Evolutionary conservation across 2,888 invertebrate genomes (phyloP).

Genomic region (Meiosimyza platycephala): DNA sequence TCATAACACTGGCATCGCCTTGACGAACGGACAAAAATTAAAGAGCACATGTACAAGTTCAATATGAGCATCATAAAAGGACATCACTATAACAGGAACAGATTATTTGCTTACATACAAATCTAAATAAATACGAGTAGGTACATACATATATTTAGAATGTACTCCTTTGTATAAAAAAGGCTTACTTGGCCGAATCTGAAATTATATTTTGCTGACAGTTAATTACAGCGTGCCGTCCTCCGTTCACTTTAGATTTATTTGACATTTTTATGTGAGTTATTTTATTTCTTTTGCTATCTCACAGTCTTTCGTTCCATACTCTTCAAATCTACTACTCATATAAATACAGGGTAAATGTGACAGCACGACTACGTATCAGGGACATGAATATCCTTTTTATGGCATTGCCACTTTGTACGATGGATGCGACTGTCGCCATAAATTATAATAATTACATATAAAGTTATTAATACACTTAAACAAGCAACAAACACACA

Average conservation of each 20-base stretch:
- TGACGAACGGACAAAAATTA: no score
- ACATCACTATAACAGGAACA: no score
- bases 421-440: constrained; percentile 45
- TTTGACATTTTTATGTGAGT: constrained; percentile 31
- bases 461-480: constrained; percentile 45
- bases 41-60: no score
- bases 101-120: no score
- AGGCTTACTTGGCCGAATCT: background rate
- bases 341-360: constrained; percentile 17
- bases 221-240: constrained; percentile 28
- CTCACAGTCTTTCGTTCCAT: constrained; percentile 6
- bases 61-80: no score
- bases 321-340: background rate
- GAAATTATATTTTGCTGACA: constrained; percentile 29
- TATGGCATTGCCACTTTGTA: constrained; percentile 38
- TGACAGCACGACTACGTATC: constrained; percentile 36
- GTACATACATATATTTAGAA: no score
- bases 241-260: constrained; percentile 27
- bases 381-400: constrained; percentile 37
- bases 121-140: no score
- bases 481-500: constrained; percentile 8
- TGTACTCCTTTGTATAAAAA: no score
- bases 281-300: background rate
- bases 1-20: no score
- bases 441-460: constrained; percentile 50